Conservation (phyloP, 2,113 vertebrate genomes). For the Dicerorhinus sumatrensis region DNA sequence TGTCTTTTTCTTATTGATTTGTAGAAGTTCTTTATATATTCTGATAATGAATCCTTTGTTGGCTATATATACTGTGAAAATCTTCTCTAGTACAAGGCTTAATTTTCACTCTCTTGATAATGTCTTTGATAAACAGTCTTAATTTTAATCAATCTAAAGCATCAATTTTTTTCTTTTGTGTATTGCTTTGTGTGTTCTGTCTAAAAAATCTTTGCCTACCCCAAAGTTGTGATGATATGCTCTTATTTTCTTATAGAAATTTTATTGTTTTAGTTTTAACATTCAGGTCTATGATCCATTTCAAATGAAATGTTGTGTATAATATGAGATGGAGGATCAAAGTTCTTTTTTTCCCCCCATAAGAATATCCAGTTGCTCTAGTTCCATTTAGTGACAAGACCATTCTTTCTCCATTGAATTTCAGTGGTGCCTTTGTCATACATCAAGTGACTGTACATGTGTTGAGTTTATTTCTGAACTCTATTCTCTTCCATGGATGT, state of each 20-base stretch:
- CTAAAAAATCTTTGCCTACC: background rate
- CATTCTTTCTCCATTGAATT: background rate
- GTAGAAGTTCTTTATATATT: background rate
- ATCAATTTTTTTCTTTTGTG: background rate
- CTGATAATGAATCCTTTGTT: background rate
- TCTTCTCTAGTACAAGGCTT: background rate
- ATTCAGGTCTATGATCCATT: background rate
- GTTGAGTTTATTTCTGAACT: background rate
- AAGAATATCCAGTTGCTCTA: background rate
- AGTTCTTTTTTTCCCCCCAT: background rate
- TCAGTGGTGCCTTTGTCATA: background rate
- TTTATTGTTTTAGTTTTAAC: background rate
- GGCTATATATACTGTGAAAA: background rate
- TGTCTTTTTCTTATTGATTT: background rate
- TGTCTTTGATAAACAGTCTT: constrained; percentile 10
- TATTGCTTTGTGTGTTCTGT: background rate
- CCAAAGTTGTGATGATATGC: background rate
- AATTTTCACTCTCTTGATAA: background rate
- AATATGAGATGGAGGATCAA: background rate
- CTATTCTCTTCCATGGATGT: background rate
- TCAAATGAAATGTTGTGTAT: background rate
- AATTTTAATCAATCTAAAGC: background rate
- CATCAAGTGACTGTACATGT: background rate
- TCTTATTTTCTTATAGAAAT: constrained; percentile 43
- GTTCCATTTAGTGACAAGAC: background rate